Percentiles rank a stretch among this genome's conserved stretches.
These are phyloP conservation scores for Melipona bicolor DNA, from an alignment of 2,888 invertebrate genomes.

Conservation along the genomic window DNA sequence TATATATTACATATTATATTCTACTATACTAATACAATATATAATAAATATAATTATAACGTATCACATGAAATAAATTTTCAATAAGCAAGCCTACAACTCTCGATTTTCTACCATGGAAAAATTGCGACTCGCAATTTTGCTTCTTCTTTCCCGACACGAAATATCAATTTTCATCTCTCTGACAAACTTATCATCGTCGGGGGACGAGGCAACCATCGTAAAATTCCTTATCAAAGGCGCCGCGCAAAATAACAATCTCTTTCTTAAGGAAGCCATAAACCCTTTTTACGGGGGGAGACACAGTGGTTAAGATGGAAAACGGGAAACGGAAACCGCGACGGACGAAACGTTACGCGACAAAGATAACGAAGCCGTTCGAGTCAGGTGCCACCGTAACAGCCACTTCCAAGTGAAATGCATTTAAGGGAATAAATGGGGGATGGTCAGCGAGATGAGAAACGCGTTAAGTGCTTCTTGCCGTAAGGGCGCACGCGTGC, in stretches of 20 bases:
- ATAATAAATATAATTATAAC: too few species aligned
- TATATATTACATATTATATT: too few species aligned
- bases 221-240: not conserved
- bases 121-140: too few species aligned
- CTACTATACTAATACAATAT: too few species aligned
- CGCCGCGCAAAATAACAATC: constrained; percentile 1
- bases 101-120: too few species aligned
- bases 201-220: too few species aligned
- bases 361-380: constrained; percentile 31
- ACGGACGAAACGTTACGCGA: constrained; percentile 7
- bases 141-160: too few species aligned
- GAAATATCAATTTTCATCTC: not conserved
- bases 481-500: not conserved
- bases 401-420: constrained; percentile 45
- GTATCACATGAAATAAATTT: too few species aligned
- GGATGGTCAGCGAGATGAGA: constrained; percentile 48
- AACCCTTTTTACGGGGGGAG: not conserved
- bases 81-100: too few species aligned
- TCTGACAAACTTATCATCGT: not conserved
- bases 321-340: constrained; percentile 23
- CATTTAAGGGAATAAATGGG: constrained; percentile 53
- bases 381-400: constrained; percentile 50
- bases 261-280: constrained; percentile 5
- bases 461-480: constrained; percentile 36
- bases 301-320: not conserved